Evolutionary conservation across 2,888 invertebrate genomes (phyloP).

Genomic region (Netelia inedita): DNA sequence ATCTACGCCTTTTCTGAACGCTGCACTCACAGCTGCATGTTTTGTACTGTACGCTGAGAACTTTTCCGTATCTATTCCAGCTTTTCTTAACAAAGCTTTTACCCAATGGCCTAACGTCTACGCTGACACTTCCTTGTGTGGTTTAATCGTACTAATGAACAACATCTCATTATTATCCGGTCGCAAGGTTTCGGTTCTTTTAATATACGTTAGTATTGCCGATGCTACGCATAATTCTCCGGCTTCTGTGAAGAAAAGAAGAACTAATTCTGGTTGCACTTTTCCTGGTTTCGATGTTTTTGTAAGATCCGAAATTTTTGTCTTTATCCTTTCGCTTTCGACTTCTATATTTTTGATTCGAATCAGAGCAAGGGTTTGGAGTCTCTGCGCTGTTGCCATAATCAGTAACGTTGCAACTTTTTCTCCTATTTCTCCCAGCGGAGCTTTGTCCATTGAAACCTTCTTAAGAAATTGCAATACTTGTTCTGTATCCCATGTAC

Average conservation of each 20-base stretch:
- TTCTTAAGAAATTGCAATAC: too few species aligned
- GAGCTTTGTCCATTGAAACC: too few species aligned
- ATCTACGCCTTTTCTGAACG: too few species aligned
- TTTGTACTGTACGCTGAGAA: constrained; percentile 34
- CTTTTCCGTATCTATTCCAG: constrained; percentile 11
- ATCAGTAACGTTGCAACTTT: too few species aligned
- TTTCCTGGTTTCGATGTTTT: constrained; percentile 46
- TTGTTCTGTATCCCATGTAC: too few species aligned
- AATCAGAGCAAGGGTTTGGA: too few species aligned
- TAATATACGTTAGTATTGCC: constrained; percentile 28
- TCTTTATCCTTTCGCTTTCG: too few species aligned
- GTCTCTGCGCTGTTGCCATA: too few species aligned
- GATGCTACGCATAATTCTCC: constrained; percentile 19
- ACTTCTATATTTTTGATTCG: too few species aligned
- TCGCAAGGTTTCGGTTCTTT: constrained; percentile 6
- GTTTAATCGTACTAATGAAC: neutral
- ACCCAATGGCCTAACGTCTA: constrained; percentile 36
- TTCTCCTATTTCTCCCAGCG: too few species aligned
- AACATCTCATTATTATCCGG: neutral
- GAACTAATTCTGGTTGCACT: constrained; percentile 15
- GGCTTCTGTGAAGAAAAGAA: constrained; percentile 14
- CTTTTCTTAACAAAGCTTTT: constrained; percentile 14
- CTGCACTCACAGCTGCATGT: neutral
- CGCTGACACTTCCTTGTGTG: constrained; percentile 5
- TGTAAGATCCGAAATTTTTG: neutral